These are phyloP conservation scores for Drosophila monieri DNA, from an alignment of 2,888 invertebrate species.

Conservation along the genomic window DNA sequence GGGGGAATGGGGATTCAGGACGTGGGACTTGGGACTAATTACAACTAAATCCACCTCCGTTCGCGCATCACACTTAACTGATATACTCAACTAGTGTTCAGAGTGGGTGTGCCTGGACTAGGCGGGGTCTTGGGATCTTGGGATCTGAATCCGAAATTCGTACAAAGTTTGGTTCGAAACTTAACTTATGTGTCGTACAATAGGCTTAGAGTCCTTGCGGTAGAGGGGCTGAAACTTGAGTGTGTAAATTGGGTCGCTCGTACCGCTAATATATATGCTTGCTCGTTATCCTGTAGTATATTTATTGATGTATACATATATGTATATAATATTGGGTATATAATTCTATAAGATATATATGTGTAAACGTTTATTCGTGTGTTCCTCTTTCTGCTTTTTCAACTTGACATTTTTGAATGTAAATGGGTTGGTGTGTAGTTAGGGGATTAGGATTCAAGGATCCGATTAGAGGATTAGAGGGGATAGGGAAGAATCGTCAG, in stretches of 20 bases:
- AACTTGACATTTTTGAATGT: not conserved
- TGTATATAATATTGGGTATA: constrained; percentile 26
- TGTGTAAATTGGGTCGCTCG: constrained; percentile 15
- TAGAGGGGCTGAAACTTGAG: not conserved
- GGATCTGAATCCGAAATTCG: constrained; percentile 21
- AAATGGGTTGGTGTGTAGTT: too few relatives aligned
- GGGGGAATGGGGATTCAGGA: not conserved
- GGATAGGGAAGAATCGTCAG: not conserved
- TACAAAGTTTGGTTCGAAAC: constrained; percentile 27
- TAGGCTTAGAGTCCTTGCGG: not conserved
- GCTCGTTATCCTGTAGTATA: constrained; percentile 1
- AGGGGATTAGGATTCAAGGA: not conserved
- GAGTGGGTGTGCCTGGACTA: constrained; percentile 4
- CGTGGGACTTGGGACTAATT: too few relatives aligned
- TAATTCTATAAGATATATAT: constrained; percentile 20
- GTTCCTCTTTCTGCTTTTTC: not conserved
- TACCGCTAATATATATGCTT: constrained; percentile 11
- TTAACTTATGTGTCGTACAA: constrained; percentile 9
- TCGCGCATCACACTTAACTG: constrained; percentile 25
- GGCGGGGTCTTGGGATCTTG: constrained; percentile 4
- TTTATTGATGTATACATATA: constrained; percentile 10
- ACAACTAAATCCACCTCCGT: constrained; percentile 25
- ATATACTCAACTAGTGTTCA: not conserved
- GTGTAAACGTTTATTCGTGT: constrained; percentile 4
- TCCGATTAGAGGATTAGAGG: not conserved